Conservation (phyloP, 1,140 invertebrate genomes). For the Oryzaephilus surinamensis region DNA sequence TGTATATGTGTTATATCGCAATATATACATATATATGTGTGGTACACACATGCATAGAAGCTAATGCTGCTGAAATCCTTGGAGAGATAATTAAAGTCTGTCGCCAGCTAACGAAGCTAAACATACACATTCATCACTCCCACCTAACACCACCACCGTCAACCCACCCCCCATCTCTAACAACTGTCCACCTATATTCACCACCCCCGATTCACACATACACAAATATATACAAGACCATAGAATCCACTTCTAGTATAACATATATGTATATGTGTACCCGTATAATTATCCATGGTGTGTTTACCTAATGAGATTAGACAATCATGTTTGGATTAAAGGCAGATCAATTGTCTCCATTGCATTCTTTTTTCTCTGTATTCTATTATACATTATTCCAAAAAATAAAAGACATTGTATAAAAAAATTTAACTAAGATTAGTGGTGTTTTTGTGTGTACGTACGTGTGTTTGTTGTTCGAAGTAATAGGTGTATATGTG, state of each 20-base stretch:
- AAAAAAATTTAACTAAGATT: no score
- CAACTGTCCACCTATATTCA: constrained; percentile 2
- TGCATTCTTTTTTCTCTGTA: no score
- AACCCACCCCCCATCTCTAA: background rate
- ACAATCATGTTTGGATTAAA: constrained; percentile 13
- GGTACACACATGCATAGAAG: constrained; percentile 21
- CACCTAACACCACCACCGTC: constrained; percentile 8
- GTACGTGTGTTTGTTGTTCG: no score
- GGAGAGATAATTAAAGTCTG: constrained; percentile 33
- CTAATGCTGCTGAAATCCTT: constrained; percentile 31
- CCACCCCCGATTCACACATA: constrained; percentile 11
- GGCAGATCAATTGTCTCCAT: constrained; percentile 7
- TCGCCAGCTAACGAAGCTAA: constrained; percentile 31
- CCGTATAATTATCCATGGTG: constrained; percentile 24
- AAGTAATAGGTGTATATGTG: no score
- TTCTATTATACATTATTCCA: no score
- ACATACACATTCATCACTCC: constrained; percentile 28
- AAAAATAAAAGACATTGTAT: no score
- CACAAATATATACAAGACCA: constrained; percentile 7
- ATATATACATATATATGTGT: no score
- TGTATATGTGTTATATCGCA: no score
- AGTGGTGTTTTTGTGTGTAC: no score
- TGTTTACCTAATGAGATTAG: constrained; percentile 20
- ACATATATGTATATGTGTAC: constrained; percentile 9
- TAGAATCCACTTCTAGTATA: constrained; percentile 3